Conservation (phyloP, 2,797 vertebrate genomes). For the Dryobates pubescens region DNA sequence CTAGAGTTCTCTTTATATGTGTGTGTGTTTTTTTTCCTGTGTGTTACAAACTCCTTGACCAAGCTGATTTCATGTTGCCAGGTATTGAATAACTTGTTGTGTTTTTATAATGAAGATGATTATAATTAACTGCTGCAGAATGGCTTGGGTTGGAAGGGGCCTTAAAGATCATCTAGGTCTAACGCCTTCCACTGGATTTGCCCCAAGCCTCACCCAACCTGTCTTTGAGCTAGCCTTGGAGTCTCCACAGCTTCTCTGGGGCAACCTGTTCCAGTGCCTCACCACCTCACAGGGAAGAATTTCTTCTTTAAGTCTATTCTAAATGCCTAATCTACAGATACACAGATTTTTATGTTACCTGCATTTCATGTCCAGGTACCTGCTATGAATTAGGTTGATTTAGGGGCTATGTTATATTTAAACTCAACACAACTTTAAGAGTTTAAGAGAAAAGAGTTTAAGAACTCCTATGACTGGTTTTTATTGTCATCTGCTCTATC, state of each 20-base stretch:
- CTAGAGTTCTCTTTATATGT: not conserved
- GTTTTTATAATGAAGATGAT: constrained; percentile 25
- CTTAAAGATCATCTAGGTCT: too few species aligned
- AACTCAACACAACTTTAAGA: not conserved
- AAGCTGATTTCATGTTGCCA: not conserved
- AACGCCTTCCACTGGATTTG: too few species aligned
- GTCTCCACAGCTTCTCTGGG: too few species aligned
- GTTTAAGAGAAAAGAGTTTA: not conserved
- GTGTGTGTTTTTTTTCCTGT: not conserved
- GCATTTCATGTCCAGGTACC: not conserved
- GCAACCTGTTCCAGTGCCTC: too few species aligned
- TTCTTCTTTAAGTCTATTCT: too few species aligned
- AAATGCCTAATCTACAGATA: too few species aligned
- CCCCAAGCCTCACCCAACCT: too few species aligned
- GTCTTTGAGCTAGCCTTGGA: too few species aligned
- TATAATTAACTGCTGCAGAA: too few species aligned
- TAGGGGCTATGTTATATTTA: rapidly evolving
- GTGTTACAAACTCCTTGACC: not conserved
- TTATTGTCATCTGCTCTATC: not conserved
- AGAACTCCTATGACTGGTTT: not conserved
- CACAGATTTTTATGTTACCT: not conserved
- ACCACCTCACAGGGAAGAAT: too few species aligned
- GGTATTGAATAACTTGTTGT: not conserved
- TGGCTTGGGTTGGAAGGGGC: too few species aligned
- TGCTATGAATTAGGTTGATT: not conserved